Base-by-base conservation (phyloP, 2,888 invertebrate species). In the Oscheius myriophilus region DNA sequence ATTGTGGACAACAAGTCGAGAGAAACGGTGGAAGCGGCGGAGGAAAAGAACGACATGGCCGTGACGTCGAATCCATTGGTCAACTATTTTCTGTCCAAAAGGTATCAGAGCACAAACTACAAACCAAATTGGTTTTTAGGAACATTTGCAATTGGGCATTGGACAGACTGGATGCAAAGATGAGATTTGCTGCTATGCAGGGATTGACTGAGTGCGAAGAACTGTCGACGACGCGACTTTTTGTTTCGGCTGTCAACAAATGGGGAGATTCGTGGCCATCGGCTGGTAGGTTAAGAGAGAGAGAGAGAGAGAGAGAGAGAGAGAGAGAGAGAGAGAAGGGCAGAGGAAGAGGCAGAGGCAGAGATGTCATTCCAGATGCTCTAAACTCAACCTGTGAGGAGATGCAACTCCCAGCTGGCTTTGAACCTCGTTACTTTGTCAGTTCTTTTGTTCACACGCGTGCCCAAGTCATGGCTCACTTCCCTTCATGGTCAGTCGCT, bases 401-500 rank as follows among this genome's bases (percentile, higher is more conserved):
- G 23, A 61, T 73, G 43, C 55, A 46, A 3, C 41, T 71, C 6
- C 76, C 78, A 6, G 53, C 43, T 23, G 63, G 66, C 41, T 53
- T 69, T 46, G 55, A 73, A 33, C 51, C 64, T 6, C 45, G 61
- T n/a, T 71, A 73, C 55, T 81, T 74, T 53, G 67, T 79, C 51
- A 74, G 75, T 55, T 73, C 80, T n/a, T 83, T 83, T 63, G 80
- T 82, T 11, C 75, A 80, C 41, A 75, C 73, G 11, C 43, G 76
- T 49, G 69, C 73, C 7, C 75, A 80, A 46, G 63, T 82, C 11
- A 77, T 79, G 2, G 77, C 76, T 7, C 79, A 77, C 55, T 83
- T 80, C 70, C 83, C 83, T 1, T 58, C 63, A 26, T 83, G 83
- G 82, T 82, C 33, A 55, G 70, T 14, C 4, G 39, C 23, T 7